Conservation (phyloP, 2,888 invertebrate species). For the Drosophila longiperda region DNA sequence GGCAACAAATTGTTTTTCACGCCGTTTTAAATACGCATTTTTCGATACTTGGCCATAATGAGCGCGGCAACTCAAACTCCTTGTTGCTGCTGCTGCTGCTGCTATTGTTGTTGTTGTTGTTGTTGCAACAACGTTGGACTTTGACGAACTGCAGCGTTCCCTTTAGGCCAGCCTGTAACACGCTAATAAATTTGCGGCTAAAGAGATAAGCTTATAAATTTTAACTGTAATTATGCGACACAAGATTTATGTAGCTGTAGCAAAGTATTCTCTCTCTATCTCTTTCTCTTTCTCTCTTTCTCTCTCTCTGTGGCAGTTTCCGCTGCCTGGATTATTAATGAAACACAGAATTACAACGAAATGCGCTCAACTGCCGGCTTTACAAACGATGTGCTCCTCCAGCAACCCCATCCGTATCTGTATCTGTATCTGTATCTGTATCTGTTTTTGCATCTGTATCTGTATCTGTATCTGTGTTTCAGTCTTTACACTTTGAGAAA, state of each 20-base stretch:
- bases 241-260: conserved; percentile 73
- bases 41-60: conserved; percentile 80
- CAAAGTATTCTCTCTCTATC: background rate
- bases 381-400: conserved; percentile 37
- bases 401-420: conserved; percentile 31
- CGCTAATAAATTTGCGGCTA: conserved; percentile 81
- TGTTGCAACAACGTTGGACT: conserved; percentile 61
- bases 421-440: background rate
- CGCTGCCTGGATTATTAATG: conserved; percentile 69
- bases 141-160: conserved; percentile 70
- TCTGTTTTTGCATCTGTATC: background rate
- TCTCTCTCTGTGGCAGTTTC: background rate
- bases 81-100: background rate
- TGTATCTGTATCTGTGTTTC: background rate
- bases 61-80: conserved; percentile 38
- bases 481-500: conserved; percentile 10
- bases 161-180: conserved; percentile 51
- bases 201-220: conserved; percentile 82
- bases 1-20: conserved; percentile 83
- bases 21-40: conserved; percentile 82
- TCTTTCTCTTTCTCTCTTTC: conserved; percentile 2
- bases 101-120: background rate
- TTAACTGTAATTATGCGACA: conserved; percentile 81
- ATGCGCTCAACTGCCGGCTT: conserved; percentile 65
- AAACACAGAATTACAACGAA: conserved; percentile 77